phyloP scores from a whole-genome alignment of 2,797 vertebrate species.

The Tapirus indicus region DNA sequence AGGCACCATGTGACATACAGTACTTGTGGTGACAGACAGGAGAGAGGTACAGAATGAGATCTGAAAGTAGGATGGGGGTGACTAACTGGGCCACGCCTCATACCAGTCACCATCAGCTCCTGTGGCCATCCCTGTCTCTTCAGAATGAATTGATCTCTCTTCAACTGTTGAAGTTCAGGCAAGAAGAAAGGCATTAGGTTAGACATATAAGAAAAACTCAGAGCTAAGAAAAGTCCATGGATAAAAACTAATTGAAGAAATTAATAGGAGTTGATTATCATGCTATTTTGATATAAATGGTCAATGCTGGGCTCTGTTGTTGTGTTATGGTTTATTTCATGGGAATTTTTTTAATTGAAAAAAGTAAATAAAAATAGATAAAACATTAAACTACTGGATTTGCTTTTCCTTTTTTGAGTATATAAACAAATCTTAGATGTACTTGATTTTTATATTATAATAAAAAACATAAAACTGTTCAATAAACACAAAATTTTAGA shows the following conservation, averaged over 20 bases:
- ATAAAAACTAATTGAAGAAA: slow-evolving; percentile 26
- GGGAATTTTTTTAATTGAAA: background rate
- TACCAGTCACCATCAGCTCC: background rate
- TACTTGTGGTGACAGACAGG: background rate
- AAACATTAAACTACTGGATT: background rate
- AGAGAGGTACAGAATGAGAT: background rate
- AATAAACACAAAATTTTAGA: slow-evolving; percentile 30
- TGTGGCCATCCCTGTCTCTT: background rate
- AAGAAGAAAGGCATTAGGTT: slow-evolving; percentile 11
- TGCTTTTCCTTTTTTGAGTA: background rate
- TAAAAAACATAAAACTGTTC: slow-evolving; percentile 12
- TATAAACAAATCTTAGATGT: background rate
- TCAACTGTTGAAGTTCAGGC: slow-evolving; percentile 11
- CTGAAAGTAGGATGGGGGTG: background rate
- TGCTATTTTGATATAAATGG: slow-evolving; percentile 1
- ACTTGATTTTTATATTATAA: background rate
- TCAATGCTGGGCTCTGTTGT: background rate
- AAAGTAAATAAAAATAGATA: background rate
- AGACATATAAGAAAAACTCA: background rate
- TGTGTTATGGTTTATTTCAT: background rate
- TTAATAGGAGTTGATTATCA: background rate
- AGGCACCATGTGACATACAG: background rate
- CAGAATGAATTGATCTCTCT: background rate
- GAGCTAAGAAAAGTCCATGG: background rate
- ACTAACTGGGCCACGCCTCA: background rate